phyloP scores from a whole-genome alignment of 1,140 invertebrate genomes.

The Tetranychus cinnabarinus region DNA sequence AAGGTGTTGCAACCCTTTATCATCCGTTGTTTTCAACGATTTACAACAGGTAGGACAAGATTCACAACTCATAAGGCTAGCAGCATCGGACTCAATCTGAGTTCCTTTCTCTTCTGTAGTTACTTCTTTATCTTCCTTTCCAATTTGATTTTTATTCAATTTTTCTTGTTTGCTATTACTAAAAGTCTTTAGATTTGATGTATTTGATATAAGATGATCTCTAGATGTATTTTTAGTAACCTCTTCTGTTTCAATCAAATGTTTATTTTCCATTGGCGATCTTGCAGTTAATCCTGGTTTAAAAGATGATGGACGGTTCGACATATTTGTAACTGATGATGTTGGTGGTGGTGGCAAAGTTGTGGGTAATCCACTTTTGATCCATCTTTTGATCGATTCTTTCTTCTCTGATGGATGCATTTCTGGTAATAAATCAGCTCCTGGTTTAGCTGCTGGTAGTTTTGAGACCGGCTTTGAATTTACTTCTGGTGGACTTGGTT shows the following conservation, averaged over 20 bases:
- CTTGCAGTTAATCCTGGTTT: too few species aligned
- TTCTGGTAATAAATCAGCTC: background rate
- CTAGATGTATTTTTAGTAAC: too few species aligned
- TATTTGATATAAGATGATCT: too few species aligned
- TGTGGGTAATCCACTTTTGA: slow-evolving; percentile 7
- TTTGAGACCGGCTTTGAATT: background rate
- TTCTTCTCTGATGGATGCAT: slow-evolving; percentile 10
- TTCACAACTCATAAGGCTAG: slow-evolving; percentile 15
- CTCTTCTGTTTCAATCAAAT: too few species aligned
- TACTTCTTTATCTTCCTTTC: background rate
- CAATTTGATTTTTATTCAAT: background rate
- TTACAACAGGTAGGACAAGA: slow-evolving; percentile 13
- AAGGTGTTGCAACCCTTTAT: too few species aligned
- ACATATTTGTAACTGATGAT: too few species aligned
- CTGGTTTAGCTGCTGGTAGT: background rate
- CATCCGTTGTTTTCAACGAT: background rate
- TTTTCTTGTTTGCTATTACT: background rate
- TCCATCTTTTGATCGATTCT: slow-evolving; percentile 13
- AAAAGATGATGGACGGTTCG: background rate
- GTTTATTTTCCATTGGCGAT: too few species aligned
- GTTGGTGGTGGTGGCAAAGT: background rate
- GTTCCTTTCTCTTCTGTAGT: slow-evolving; percentile 14
- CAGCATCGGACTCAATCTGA: slow-evolving; percentile 18
- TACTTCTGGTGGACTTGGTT: background rate
- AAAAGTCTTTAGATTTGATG: background rate